Percentiles rank a stretch among this genome's conserved stretches.
phyloP scores from a whole-genome alignment of 1,140 invertebrate genomes.

The Lepidurus packardi region DNA sequence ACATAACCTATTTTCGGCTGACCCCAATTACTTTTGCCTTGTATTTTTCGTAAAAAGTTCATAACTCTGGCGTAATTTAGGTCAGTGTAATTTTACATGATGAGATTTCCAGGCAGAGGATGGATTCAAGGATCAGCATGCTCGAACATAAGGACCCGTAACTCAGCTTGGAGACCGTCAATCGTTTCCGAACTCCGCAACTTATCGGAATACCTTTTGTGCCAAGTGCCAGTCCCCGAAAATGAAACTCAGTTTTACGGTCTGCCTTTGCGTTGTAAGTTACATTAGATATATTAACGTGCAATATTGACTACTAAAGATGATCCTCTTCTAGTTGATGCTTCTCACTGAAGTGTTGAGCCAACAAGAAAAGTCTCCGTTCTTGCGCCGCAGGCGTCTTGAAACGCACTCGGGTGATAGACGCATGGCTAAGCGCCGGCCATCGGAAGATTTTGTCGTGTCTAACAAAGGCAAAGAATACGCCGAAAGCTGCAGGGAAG shows the following conservation, averaged over 20 bases:
- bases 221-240: not conserved
- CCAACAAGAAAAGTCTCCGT: not conserved
- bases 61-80: not conserved
- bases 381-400: not conserved
- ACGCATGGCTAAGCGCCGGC: not conserved
- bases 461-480: conserved; percentile 12
- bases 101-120: not conserved
- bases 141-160: not conserved
- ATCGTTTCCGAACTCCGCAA: not conserved
- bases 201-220: not conserved
- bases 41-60: not conserved
- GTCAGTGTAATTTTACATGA: not conserved
- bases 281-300: not conserved
- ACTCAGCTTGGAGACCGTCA: not conserved
- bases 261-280: conserved; percentile 5
- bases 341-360: not conserved
- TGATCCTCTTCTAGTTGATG: not conserved
- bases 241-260: not conserved
- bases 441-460: not conserved
- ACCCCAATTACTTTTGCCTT: conserved; percentile 2
- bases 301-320: not conserved
- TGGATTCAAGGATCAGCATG: not conserved
- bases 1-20: not conserved
- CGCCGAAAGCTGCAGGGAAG: not conserved
- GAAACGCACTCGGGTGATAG: not conserved